phyloP scores from a whole-genome alignment of 2,797 vertebrate species.

The Crocodylus rhombifer region DNA sequence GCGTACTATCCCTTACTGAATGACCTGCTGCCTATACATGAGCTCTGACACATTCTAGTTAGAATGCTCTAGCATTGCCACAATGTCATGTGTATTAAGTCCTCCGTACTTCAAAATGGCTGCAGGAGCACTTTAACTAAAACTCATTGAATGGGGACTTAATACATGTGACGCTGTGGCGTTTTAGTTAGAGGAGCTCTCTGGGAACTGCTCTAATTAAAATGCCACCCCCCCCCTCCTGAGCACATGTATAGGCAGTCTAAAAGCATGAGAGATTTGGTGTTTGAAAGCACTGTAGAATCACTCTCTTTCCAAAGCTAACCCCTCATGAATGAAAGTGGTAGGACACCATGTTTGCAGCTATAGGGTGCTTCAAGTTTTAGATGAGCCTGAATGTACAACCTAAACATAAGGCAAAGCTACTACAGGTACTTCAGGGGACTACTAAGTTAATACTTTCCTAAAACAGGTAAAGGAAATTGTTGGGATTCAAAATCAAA shows the following conservation, averaged over 20 bases:
- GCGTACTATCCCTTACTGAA: neutral
- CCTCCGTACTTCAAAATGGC: no score
- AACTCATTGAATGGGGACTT: no score
- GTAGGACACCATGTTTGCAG: neutral
- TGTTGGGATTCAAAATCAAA: slow-evolving; percentile 35
- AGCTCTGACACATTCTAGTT: no score
- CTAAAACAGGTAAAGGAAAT: neutral
- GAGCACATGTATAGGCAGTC: neutral
- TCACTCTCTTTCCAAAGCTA: neutral
- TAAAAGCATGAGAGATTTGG: neutral
- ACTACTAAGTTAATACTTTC: neutral
- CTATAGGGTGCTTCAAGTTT: neutral
- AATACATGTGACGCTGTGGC: no score
- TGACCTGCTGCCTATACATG: neutral
- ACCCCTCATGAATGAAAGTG: neutral
- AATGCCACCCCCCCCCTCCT: no score
- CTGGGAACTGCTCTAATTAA: no score
- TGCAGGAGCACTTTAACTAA: no score
- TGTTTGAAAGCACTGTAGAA: neutral
- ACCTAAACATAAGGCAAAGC: neutral
- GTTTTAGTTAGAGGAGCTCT: no score
- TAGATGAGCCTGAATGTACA: neutral
- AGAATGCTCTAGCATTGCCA: no score
- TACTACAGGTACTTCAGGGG: neutral
- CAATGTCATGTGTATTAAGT: no score